Percentiles rank a stretch among this genome's conserved stretches.
phyloP scores from a whole-genome alignment of 2,797 vertebrate species.

The Sebastiscus tertius region DNA sequence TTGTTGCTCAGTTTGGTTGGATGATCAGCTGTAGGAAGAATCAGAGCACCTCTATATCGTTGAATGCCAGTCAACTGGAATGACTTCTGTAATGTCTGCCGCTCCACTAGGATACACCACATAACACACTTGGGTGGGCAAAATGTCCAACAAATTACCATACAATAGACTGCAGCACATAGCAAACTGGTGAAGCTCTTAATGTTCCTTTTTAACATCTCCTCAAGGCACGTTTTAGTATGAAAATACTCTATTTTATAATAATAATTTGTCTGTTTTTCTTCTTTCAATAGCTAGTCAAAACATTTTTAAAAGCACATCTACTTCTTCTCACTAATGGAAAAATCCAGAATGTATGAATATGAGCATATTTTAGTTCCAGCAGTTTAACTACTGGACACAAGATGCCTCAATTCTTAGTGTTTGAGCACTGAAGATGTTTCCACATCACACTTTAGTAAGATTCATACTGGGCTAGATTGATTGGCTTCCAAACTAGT shows the following conservation, averaged over 20 bases:
- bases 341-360: not conserved
- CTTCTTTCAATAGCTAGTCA: not conserved
- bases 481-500: not conserved
- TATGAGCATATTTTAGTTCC: accelerated
- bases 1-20: not conserved
- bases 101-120: not conserved
- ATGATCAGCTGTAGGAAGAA: not conserved
- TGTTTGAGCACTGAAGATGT: not conserved
- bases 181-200: not conserved
- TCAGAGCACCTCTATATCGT: not conserved
- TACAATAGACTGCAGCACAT: not conserved
- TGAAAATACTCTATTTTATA: not conserved
- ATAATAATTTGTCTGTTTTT: not conserved
- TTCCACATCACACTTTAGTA: not conserved
- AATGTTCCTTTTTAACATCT: not conserved
- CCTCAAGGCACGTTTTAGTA: not conserved
- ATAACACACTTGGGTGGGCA: not conserved
- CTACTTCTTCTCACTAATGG: not conserved
- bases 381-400: not conserved
- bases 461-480: not conserved
- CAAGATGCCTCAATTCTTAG: not conserved
- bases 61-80: not conserved
- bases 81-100: not conserved
- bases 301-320: not conserved
- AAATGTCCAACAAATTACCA: not conserved